Conservation (phyloP, 2,113 vertebrate genomes). For the Toxostoma redivivum region DNA sequence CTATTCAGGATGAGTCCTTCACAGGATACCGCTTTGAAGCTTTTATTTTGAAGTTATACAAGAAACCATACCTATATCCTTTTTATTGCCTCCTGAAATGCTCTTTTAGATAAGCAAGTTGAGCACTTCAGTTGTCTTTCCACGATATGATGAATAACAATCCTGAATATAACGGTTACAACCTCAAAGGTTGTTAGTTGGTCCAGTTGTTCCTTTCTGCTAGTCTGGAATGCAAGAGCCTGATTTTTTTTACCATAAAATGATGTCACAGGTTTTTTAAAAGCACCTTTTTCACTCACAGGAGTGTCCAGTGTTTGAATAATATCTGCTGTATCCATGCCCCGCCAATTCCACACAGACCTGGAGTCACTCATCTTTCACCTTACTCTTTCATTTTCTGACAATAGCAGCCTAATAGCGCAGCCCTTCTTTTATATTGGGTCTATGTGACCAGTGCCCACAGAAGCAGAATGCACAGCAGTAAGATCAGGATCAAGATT, state of each 20-base stretch:
- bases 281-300: neutral
- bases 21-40: neutral
- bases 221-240: neutral
- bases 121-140: neutral
- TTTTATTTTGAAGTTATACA: neutral
- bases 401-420: neutral
- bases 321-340: neutral
- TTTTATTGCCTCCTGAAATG: neutral
- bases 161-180: neutral
- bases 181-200: neutral
- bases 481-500: neutral
- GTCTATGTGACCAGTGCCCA: neutral
- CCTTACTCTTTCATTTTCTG: neutral
- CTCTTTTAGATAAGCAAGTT: neutral
- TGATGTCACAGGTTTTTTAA: neutral
- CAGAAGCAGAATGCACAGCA: neutral
- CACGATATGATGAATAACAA: neutral
- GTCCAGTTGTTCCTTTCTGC: neutral
- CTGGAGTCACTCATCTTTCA: neutral
- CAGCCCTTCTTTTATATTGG: neutral
- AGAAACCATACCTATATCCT: neutral
- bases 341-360: neutral
- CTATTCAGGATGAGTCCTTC: neutral
- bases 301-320: neutral
- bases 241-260: neutral